Evolutionary conservation across 2,797 vertebrate genomes (phyloP), one percentile per base, ranked within the genome.

Genomic region (Poeciliopsis infans): DNA sequence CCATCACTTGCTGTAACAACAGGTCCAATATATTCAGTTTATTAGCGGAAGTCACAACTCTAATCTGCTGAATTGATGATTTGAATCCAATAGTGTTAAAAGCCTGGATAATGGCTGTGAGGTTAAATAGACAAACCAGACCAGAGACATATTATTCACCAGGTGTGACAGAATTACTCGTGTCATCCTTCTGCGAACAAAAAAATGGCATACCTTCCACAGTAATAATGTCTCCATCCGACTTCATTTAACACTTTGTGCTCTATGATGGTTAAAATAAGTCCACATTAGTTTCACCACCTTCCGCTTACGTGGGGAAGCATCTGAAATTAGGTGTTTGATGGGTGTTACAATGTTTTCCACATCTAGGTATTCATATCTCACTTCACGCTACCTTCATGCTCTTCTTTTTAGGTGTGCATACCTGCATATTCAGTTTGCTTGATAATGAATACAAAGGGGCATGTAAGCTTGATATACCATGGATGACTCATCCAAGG

Each of bases 341-440:
- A 69, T 69, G 41, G 20, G 43, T 45, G 45, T 68, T 71, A 39
- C n/a, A 78, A 66, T 75, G 70, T 69, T 76, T 49, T 43, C 69
- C 10, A 66, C 43, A 55, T 20, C 15, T 7, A 79, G 15, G 4
- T 64, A 6, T 79, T 84, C 41, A 76, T 76, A 72, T 79, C 81
- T 69, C 53, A 31, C 33, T 47, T 80, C 7, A 72, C 13, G 13
- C 31, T 57, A 41, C 70, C 28, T 20, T 77, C 61, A 33, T 74
- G n/a, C 64, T 74, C 57, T 57, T 18, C 31, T 28, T 43, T 28
- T 41, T 59, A 45, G 51, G 20, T 31, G 39, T 41, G n/a, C 78
- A 59, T 46, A 69, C 23, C 70, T 59, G 20, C 75, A 61, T 43
- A 49, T 68, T 33, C 36, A 8, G 6, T 57, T 75, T 25, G 6